Evolutionary conservation across 2,888 invertebrate genomes (phyloP).

Genomic region (Tenthredo amoena): DNA sequence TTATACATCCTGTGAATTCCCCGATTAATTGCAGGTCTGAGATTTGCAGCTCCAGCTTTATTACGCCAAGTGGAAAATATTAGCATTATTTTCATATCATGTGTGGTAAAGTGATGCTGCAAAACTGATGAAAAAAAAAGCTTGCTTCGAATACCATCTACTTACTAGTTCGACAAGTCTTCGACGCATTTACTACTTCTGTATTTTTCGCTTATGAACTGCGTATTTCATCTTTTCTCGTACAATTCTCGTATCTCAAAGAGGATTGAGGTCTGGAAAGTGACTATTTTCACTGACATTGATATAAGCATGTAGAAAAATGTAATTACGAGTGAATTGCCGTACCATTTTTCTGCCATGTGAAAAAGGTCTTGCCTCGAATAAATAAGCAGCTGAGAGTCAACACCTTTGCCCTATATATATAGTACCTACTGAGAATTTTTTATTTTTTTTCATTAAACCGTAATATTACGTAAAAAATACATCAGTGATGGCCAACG

Average conservation of each 20-base stretch:
- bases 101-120: neutral
- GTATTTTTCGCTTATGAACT: neutral
- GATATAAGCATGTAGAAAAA: neutral
- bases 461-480: neutral
- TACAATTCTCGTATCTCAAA: neutral
- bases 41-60: neutral
- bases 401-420: neutral
- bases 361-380: neutral
- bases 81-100: slow-evolving; percentile 5
- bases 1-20: slow-evolving; percentile 16
- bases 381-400: neutral
- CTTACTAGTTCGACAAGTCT: neutral
- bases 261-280: neutral
- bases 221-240: neutral
- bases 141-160: neutral
- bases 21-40: neutral
- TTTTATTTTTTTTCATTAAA: neutral
- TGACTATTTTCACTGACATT: neutral
- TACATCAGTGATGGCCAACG: slow-evolving; percentile 15
- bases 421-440: neutral
- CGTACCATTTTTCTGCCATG: neutral
- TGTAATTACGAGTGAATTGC: neutral
- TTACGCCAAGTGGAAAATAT: neutral
- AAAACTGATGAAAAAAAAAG: neutral
- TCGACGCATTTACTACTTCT: neutral